Evolutionary conservation across 92 coral and sea anemone genomes (phyloP).

Genomic region (Galaxea fascicularis): DNA sequence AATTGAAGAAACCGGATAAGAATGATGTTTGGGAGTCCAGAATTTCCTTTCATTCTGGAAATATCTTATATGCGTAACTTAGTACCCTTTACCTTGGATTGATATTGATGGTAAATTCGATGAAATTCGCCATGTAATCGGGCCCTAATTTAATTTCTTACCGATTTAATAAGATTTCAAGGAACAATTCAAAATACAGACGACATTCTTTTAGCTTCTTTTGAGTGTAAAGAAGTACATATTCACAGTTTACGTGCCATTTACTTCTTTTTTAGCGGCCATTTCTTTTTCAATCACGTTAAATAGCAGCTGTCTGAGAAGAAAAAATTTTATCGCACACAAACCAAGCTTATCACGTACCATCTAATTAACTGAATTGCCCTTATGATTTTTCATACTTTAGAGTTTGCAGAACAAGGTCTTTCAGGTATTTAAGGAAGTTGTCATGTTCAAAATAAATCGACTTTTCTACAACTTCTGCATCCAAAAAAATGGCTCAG

Average conservation of each 20-base stretch:
- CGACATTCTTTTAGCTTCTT: background rate
- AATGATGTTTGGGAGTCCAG: background rate
- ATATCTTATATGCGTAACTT: no score
- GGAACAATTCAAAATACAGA: constrained; percentile 2
- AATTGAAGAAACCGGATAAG: background rate
- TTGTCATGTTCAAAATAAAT: background rate
- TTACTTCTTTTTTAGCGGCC: background rate
- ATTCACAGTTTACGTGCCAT: background rate
- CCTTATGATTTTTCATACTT: background rate
- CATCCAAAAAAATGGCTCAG: no score
- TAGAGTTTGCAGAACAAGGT: constrained; percentile 3
- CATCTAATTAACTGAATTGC: background rate
- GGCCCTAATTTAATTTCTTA: no score
- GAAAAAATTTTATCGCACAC: constrained; percentile 7
- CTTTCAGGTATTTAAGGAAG: constrained; percentile 6
- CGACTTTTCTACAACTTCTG: background rate
- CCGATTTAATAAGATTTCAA: background rate
- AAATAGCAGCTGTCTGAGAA: no score
- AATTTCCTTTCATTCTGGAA: background rate
- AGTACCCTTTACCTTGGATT: background rate
- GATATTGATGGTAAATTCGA: background rate
- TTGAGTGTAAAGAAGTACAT: background rate
- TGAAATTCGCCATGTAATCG: no score
- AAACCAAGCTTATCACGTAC: constrained; percentile 4
- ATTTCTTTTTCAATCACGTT: constrained; percentile 4